phyloP scores from a whole-genome alignment of 2,797 vertebrate species.

The Cetoscarus ocellatus region DNA sequence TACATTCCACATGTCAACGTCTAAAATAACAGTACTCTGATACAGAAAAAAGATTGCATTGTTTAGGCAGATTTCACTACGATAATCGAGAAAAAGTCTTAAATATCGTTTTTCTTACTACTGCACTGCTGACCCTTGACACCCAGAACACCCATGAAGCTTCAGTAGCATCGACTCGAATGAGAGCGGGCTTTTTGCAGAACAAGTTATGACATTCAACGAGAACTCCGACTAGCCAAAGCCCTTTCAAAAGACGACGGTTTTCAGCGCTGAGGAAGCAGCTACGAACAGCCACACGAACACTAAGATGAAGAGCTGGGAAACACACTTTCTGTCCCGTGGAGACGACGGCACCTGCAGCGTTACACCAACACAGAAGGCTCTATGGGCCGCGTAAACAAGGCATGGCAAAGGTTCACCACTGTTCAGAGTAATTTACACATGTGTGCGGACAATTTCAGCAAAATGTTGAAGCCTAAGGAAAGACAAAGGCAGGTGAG shows the following conservation, averaged over 20 bases:
- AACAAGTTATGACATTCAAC: conserved; percentile 54
- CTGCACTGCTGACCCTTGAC: conserved; percentile 42
- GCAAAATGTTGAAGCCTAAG: conserved; percentile 50
- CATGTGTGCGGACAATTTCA: conserved; percentile 26
- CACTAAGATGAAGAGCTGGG: conserved; percentile 61
- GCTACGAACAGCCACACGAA: conserved; percentile 61
- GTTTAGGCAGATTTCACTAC: conserved; percentile 80
- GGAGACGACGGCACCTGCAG: conserved; percentile 15
- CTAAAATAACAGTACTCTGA: conserved; percentile 84
- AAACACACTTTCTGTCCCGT: conserved; percentile 26
- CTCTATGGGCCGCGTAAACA: conserved; percentile 42
- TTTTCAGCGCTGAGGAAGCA: conserved; percentile 63
- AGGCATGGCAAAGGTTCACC: conserved; percentile 26
- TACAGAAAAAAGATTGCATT: conserved; percentile 82
- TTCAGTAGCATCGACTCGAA: conserved; percentile 24
- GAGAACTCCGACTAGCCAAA: conserved; percentile 38
- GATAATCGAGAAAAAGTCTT: conserved; percentile 58
- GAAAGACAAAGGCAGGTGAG: conserved; percentile 48
- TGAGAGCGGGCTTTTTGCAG: conserved; percentile 28
- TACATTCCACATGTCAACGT: conserved; percentile 85
- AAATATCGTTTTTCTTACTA: conserved; percentile 51
- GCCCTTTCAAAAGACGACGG: conserved; percentile 35
- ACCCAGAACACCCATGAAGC: conserved; percentile 29
- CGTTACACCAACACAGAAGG: conserved; percentile 32
- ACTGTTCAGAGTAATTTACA: conserved; percentile 24